Conservation (phyloP, 2,113 vertebrate genomes). For the Thinocorus orbignyianus region DNA sequence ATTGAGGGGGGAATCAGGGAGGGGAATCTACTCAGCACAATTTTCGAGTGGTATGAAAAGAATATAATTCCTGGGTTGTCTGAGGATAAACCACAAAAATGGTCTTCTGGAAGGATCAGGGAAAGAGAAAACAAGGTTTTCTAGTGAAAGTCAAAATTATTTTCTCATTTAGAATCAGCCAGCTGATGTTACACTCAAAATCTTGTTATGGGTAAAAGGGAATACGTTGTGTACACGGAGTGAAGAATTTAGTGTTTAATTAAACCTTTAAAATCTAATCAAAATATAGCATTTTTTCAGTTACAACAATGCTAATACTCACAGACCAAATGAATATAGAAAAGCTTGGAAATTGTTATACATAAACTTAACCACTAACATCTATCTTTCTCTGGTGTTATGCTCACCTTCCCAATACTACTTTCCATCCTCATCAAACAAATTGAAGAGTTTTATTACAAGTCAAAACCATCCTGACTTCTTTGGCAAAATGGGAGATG, state of each 20-base stretch:
- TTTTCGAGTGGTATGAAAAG: not conserved
- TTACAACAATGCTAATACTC: not conserved
- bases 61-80: not conserved
- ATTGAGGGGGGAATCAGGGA: accelerated
- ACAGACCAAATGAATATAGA: not conserved
- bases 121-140: not conserved
- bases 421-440: not conserved
- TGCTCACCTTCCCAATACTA: not conserved
- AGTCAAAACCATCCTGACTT: not conserved
- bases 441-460: not conserved
- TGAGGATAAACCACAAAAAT: not conserved
- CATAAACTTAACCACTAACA: not conserved
- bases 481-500: not conserved
- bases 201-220: not conserved
- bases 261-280: not conserved
- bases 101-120: not conserved
- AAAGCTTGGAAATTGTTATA: not conserved
- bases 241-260: not conserved
- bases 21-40: not conserved
- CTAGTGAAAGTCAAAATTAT: not conserved
- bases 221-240: not conserved
- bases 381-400: not conserved
- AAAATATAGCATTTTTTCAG: not conserved
- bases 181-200: not conserved
- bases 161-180: not conserved